Base-by-base conservation (phyloP, 2,797 vertebrate genomes). In the Eutrigla gurnardus region DNA sequence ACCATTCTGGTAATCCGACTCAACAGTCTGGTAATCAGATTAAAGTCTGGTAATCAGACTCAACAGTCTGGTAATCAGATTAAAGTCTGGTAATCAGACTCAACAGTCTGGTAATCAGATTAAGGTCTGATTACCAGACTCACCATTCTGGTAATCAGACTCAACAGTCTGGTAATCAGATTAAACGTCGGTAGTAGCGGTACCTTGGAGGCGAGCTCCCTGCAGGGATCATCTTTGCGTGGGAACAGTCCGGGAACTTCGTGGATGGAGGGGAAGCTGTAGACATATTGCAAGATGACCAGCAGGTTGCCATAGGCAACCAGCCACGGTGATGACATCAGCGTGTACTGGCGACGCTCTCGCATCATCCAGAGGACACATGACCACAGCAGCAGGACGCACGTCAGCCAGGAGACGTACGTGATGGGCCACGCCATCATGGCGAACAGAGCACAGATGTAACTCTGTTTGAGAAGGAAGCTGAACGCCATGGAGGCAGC, bases 351-450 rank as follows among this genome's bases (percentile, higher is more conserved):
- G 37, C 97, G 95, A 17, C 97, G 91, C 84, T 98, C 94, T 39
- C 97, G 94, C 66, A 97, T 95, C 97, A 99, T 99, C 97, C 97
- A 98, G 42, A 99, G 88, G 0, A 96, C 93, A 43, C 97, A 98
- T 0, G 97, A 99, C 97, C 97, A 99, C 66, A 99, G 96, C 73
- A 99, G 86, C 42, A 99, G 90, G 32, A 97, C 95, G 13, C 97
- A 98, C 1, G 97, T 98, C 78, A 98, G 74, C 97, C 97, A 99
- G 73, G 97, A 98, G 86, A 98, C 97, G 12, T 98, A 98, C 0
- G 97, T 98, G 88, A 99, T 97, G 85, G 97, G 97, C 97, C 97
- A 99, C 0, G 97, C 97, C 97, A 99, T 98, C 97, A 99, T 99
- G 47, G 97, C 94, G 6, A 98, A 96, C 46, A 99, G 94, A 70